phyloP scores from a whole-genome alignment of 2,888 invertebrate species.

The Drosophila austrosaltans region DNA sequence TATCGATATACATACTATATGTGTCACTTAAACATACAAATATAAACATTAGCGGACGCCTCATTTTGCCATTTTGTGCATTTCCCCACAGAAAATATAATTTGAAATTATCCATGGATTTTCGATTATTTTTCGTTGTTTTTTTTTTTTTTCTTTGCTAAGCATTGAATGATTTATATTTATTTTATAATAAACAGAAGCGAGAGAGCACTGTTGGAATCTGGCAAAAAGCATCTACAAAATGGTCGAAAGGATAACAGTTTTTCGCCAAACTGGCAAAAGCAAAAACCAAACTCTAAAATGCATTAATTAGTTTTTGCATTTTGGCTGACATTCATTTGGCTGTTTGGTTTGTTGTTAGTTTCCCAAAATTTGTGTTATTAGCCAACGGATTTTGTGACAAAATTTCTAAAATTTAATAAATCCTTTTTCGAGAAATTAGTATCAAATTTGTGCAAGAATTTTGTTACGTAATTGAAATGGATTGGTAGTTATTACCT shows the following conservation, averaged over 20 bases:
- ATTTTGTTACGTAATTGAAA: neutral
- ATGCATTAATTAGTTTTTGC: slow-evolving; percentile 53
- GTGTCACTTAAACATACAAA: neutral
- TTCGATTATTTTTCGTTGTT: slow-evolving; percentile 4
- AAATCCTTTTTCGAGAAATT: neutral
- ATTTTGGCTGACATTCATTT: slow-evolving; percentile 28
- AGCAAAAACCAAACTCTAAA: slow-evolving; percentile 32
- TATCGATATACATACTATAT: slow-evolving; percentile 1
- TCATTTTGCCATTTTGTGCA: neutral
- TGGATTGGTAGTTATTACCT: neutral
- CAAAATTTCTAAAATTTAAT: neutral
- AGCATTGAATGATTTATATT: slow-evolving; percentile 4
- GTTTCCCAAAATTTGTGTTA: slow-evolving; percentile 6
- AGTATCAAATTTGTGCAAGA: neutral
- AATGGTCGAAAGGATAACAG: slow-evolving; percentile 12
- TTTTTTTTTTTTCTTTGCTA: neutral
- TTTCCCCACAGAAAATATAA: slow-evolving; percentile 2
- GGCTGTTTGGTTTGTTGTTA: slow-evolving; percentile 2
- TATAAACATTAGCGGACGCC: neutral
- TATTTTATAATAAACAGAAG: slow-evolving; percentile 8
- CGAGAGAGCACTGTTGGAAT: neutral
- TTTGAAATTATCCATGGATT: slow-evolving; percentile 1
- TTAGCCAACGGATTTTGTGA: neutral
- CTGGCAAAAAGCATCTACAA: slow-evolving; percentile 21
- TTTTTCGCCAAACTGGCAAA: neutral